Conservation (phyloP, 2,113 vertebrate genomes). For the Mastomys coucha region DNA sequence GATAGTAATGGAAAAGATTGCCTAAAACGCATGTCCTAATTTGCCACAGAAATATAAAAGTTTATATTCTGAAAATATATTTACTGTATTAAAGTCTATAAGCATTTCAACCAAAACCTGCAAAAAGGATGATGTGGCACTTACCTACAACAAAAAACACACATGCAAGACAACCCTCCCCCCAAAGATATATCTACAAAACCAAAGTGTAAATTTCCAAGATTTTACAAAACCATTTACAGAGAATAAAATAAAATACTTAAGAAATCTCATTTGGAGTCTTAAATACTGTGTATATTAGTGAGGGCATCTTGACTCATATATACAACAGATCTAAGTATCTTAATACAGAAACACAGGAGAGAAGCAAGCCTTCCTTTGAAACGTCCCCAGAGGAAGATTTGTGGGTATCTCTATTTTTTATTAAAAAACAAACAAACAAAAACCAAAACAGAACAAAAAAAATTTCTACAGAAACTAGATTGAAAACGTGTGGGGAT, state of each 20-base stretch:
- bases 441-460: too few species aligned
- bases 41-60: slow-evolving; percentile 95
- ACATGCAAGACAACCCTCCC: slow-evolving; percentile 92
- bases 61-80: slow-evolving; percentile 94
- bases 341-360: slow-evolving; percentile 85
- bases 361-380: slow-evolving; percentile 81
- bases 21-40: slow-evolving; percentile 91
- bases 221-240: slow-evolving; percentile 92
- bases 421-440: background rate
- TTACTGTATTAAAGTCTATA: slow-evolving; percentile 92
- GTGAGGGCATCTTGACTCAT: slow-evolving; percentile 89
- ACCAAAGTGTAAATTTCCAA: slow-evolving; percentile 89
- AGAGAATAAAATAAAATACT: slow-evolving; percentile 92
- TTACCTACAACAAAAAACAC: slow-evolving; percentile 92
- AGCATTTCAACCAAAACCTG: slow-evolving; percentile 89
- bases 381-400: slow-evolving; percentile 84
- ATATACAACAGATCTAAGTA: slow-evolving; percentile 88
- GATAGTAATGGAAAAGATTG: slow-evolving; percentile 90
- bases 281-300: slow-evolving; percentile 93
- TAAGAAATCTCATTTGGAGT: slow-evolving; percentile 89
- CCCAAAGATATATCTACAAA: slow-evolving; percentile 90
- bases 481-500: slow-evolving; percentile 82
- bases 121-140: slow-evolving; percentile 90
- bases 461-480: slow-evolving; percentile 83
- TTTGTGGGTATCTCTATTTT: slow-evolving; percentile 78